These are phyloP conservation scores for Sigmodon hispidus DNA, from an alignment of 2,113 vertebrate genomes.

Conservation along the genomic window DNA sequence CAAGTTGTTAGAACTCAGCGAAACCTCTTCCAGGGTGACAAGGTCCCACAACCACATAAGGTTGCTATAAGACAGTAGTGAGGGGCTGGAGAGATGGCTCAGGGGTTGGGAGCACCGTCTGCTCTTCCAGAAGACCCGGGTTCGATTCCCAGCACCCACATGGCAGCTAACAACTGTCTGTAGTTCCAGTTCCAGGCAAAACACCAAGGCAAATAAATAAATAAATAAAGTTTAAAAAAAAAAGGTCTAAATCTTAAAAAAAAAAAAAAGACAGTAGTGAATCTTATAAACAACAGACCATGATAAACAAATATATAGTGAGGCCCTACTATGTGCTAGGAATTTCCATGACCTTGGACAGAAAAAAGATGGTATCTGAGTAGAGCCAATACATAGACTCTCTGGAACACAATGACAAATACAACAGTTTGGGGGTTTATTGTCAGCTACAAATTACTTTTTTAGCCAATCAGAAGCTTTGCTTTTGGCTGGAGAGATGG, in stretches of 20 bases:
- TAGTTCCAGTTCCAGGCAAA: too few species aligned
- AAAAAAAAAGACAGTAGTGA: not conserved
- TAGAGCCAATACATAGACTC: not conserved
- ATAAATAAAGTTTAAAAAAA: too few species aligned
- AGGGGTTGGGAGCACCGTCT: too few species aligned
- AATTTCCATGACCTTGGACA: not conserved
- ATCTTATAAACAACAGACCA: not conserved
- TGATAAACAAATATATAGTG: not conserved
- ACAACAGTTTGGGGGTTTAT: not conserved
- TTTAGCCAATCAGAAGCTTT: conserved; percentile 7
- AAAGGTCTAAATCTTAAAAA: too few species aligned
- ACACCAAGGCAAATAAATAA: too few species aligned
- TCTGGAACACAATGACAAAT: not conserved
- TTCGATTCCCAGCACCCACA: too few species aligned
- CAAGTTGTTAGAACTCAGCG: not conserved
- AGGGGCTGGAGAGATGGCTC: too few species aligned
- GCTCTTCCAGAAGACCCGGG: too few species aligned
- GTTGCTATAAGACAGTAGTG: not conserved
- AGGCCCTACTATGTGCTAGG: not conserved
- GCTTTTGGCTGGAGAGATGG: too few species aligned
- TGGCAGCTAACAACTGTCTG: too few species aligned
- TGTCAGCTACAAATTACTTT: not conserved
- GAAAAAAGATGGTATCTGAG: not conserved
- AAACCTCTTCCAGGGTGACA: not conserved
- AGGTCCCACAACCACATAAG: not conserved